Evolutionary conservation across 2,888 invertebrate species (phyloP).

Genomic region (Uloborus plumipes): DNA sequence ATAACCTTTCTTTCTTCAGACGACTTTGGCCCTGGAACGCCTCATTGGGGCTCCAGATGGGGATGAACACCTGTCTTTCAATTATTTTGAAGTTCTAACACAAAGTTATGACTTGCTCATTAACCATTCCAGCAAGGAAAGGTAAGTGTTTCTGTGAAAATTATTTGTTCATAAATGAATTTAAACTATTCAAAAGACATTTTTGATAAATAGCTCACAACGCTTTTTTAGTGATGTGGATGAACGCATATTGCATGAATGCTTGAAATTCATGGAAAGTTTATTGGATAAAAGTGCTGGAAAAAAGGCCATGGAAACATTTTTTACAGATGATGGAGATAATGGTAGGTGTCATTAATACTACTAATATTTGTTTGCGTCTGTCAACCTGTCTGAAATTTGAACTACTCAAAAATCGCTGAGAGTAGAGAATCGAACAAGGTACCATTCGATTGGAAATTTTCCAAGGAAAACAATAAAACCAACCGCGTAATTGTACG

Average conservation of each 20-base stretch:
- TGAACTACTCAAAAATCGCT: no score
- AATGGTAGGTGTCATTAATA: conserved; percentile 48
- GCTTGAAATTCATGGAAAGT: conserved; percentile 88
- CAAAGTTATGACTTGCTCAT: conserved; percentile 80
- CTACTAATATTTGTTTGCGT: no score
- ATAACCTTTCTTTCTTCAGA: conserved; percentile 65
- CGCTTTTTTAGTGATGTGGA: conserved; percentile 73
- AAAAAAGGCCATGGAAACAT: conserved; percentile 84
- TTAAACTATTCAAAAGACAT: neutral
- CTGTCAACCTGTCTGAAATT: no score
- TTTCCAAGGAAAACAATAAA: no score
- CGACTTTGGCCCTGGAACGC: conserved; percentile 74
- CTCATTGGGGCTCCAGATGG: conserved; percentile 78
- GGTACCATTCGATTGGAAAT: no score
- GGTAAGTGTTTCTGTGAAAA: conserved; percentile 67
- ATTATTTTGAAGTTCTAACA: conserved; percentile 78
- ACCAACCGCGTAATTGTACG: no score
- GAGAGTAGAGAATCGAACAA: no score
- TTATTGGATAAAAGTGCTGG: conserved; percentile 86
- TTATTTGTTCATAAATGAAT: neutral
- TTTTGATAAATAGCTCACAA: no score
- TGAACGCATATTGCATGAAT: conserved; percentile 78
- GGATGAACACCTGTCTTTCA: conserved; percentile 78
- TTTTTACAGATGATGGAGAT: conserved; percentile 76
- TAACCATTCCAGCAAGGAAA: conserved; percentile 74